Evolutionary conservation across 2,797 vertebrate species (phyloP).

Genomic region (Miichthys miiuy): DNA sequence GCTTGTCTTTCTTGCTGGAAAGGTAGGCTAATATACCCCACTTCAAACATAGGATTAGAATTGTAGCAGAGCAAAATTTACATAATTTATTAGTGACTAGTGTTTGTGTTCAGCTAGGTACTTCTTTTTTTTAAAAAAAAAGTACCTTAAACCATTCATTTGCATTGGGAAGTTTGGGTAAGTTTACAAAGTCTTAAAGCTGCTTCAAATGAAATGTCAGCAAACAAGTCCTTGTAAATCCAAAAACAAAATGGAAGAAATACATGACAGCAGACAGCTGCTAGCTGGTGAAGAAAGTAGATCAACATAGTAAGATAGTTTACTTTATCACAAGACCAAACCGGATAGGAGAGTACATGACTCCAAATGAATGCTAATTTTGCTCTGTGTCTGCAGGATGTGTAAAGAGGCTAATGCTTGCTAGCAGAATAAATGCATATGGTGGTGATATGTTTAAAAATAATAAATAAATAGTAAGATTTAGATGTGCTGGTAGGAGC

Average conservation of each 20-base stretch:
- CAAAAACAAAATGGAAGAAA: neutral
- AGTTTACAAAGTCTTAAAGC: neutral
- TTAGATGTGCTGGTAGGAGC: neutral
- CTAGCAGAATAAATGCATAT: neutral
- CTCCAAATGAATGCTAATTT: neutral
- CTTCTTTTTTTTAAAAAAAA: neutral
- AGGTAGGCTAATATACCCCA: conserved; percentile 23
- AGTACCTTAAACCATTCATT: neutral
- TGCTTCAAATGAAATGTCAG: neutral
- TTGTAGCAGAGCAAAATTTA: neutral
- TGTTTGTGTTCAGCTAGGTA: too few relatives aligned
- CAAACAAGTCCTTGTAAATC: neutral
- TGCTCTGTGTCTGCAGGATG: neutral
- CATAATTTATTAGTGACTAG: neutral
- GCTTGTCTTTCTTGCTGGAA: conserved; percentile 49
- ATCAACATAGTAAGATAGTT: neutral
- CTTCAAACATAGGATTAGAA: conserved; percentile 29
- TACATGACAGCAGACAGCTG: neutral
- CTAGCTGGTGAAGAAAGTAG: neutral
- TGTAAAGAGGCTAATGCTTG: neutral
- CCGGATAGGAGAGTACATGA: neutral
- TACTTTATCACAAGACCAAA: neutral
- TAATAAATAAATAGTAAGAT: neutral
- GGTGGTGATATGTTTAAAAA: neutral
- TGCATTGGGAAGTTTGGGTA: neutral